Evolutionary conservation across 2,888 invertebrate species (phyloP).

Genomic region (Stenodema calcarata): DNA sequence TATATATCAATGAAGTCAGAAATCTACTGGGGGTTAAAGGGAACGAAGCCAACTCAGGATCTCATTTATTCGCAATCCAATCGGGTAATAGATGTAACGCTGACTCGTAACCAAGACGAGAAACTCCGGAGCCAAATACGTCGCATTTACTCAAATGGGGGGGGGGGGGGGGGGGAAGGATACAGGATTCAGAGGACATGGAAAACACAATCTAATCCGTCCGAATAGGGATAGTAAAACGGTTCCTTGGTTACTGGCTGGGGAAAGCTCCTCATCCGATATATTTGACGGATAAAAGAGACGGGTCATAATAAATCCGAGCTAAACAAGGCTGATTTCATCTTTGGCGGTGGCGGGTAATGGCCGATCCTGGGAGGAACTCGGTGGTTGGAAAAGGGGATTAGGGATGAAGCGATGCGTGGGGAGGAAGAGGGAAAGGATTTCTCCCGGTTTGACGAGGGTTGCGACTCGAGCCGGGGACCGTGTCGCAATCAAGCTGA

Average conservation of each 20-base stretch:
- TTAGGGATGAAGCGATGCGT: background rate
- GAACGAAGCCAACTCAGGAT: background rate
- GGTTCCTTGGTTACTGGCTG: background rate
- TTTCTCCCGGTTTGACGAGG: background rate
- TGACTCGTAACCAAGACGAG: background rate
- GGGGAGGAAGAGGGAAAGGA: background rate
- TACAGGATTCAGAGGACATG: background rate
- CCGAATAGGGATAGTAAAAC: background rate
- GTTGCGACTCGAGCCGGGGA: background rate
- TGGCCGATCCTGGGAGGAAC: background rate
- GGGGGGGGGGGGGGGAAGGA: background rate
- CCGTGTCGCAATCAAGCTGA: slow-evolving; percentile 4
- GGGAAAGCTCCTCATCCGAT: background rate
- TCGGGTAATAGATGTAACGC: background rate
- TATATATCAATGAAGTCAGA: no score
- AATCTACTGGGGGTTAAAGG: no score
- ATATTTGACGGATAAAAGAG: background rate
- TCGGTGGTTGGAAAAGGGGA: background rate
- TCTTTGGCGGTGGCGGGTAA: background rate
- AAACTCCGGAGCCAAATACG: background rate
- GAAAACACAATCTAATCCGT: background rate
- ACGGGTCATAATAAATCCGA: background rate
- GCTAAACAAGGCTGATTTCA: slow-evolving; percentile 2
- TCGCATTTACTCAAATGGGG: background rate
- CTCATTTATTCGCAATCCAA: background rate